Evolutionary conservation across 2,888 invertebrate species (phyloP).

Genomic region (Hoplodrina ambigua): DNA sequence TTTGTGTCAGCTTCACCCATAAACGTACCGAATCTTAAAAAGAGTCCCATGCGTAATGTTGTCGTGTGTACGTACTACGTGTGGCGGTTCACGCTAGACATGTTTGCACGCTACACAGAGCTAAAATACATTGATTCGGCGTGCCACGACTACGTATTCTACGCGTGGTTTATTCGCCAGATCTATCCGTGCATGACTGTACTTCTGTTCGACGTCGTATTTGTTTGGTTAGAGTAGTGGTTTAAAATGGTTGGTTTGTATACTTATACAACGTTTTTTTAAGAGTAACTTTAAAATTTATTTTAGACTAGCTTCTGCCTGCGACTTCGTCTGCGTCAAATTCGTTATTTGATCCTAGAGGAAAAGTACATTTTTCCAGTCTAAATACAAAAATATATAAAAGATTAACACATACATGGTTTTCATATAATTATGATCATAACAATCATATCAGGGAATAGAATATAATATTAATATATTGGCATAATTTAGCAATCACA

Average conservation of each 20-base stretch:
- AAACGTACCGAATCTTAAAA: conserved; percentile 7
- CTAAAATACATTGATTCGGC: conserved; percentile 39
- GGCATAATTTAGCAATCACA: no score
- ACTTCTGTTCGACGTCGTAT: conserved; percentile 7
- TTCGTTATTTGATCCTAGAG: no score
- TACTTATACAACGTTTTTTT: background rate
- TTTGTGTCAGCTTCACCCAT: background rate
- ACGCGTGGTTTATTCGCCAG: conserved; percentile 18
- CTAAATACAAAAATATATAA: no score
- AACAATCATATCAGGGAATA: no score
- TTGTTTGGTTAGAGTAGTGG: conserved; percentile 3
- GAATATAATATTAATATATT: no score
- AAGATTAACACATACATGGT: no score
- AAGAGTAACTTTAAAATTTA: no score
- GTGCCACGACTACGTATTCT: background rate
- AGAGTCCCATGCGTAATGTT: conserved; percentile 38
- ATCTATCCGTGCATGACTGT: conserved; percentile 24
- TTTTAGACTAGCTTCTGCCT: no score
- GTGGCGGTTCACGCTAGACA: conserved; percentile 31
- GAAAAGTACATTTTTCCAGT: no score
- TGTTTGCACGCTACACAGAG: conserved; percentile 33
- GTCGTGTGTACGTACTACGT: conserved; percentile 11
- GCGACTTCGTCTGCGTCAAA: no score
- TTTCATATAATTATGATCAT: no score
- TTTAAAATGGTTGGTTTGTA: background rate